Conservation (phyloP, 2,113 vertebrate genomes). For the Dromas ardeola region DNA sequence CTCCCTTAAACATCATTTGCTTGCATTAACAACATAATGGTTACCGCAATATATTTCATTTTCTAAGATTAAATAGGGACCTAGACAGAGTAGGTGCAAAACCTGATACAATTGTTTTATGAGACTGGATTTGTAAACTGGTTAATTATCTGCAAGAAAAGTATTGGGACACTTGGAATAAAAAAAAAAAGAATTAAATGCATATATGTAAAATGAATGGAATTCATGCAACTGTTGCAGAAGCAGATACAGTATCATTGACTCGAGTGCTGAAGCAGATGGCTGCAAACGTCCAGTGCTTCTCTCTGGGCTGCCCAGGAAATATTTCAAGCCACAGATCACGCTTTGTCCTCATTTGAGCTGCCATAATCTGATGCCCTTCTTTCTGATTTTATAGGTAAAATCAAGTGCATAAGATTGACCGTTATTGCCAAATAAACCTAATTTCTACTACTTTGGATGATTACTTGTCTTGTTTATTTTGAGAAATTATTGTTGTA, state of each 20-base stretch:
- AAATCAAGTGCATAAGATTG: not conserved
- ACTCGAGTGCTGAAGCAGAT: not conserved
- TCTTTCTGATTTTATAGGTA: not conserved
- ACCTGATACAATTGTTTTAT: not conserved
- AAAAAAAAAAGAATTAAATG: not conserved
- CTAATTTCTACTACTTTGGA: not conserved
- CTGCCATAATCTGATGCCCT: not conserved
- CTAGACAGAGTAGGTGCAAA: not conserved
- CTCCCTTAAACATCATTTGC: not conserved
- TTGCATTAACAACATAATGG: conserved; percentile 23
- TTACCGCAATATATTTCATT: not conserved
- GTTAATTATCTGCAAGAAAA: not conserved
- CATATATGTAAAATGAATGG: not conserved
- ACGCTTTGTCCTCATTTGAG: not conserved
- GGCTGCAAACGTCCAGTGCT: not conserved
- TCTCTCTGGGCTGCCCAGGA: not conserved
- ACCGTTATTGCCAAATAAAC: not conserved
- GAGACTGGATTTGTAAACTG: not conserved
- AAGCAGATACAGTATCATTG: not conserved
- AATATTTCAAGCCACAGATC: not conserved
- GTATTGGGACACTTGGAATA: not conserved
- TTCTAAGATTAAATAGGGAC: not conserved
- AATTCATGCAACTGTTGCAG: not conserved
- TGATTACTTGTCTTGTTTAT: not conserved
- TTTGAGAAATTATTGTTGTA: not conserved